Base-by-base conservation (phyloP, 2,113 vertebrate genomes). In the Desmodus rotundus region DNA sequence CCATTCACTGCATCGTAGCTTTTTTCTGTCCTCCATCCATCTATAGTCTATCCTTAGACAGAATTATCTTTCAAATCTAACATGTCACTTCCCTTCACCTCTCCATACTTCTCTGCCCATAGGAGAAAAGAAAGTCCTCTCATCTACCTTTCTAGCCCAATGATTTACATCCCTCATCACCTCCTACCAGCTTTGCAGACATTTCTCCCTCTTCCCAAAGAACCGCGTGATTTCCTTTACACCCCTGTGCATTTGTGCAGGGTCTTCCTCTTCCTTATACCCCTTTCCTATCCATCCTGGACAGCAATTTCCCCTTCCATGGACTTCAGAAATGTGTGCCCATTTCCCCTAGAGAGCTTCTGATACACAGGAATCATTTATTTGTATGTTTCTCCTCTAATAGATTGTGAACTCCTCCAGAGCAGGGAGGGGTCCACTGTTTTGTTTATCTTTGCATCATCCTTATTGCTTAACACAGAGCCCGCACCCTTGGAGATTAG, bases 61-160 rank as follows among this genome's bases (percentile, higher is more conserved):
- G 82, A 93, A 77, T 68, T 73, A 54, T 77, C 96, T 81, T 87
- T 95, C 63, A 56, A 4, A 68, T 73, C 31, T 87, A 52, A 87
- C 80, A 41, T 5, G 38, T 47, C 54, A 28, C 41, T 41, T 78
- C 26, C 52, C 52, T 77, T 43, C 22, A 54, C 74, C 28, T 91
- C 16, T 81, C 52, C 31, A 28, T 22, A 20, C 3, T 61, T 96
- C 70, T 77, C 9, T 81, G 3, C 58, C 38, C 70, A 16, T 5
- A 56, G 24, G 14, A 56, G 31, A 4, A 45, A 67, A 43, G 87
- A 81, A 65, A 41, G 41, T 33, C 65, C 47, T 61, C 22, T 33
- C 9, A 36, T 45, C 36, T 24, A 17, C 72, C 43, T 88, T 52
- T 67, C 28, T 33, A 41, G 41, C 41, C 41, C 11, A 54, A 54